Evolutionary conservation across 2,888 invertebrate genomes (phyloP).

Genomic region (Lasioglossum villosulum): DNA sequence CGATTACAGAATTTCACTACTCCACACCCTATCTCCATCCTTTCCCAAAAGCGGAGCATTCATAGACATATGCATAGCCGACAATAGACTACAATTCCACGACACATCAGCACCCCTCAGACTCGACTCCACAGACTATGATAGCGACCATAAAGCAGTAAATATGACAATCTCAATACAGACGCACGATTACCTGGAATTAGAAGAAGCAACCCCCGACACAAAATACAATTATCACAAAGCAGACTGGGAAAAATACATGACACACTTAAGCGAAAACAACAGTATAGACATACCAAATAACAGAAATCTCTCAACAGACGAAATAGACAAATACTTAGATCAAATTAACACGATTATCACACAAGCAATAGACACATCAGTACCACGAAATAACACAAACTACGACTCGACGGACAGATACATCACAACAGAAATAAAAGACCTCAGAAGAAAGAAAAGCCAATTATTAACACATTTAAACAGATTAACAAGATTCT

Average conservation of each 20-base stretch:
- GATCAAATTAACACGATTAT: background rate
- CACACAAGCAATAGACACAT: background rate
- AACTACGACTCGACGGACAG: conserved; percentile 21
- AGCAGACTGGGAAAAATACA: conserved; percentile 13
- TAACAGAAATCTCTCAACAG: conserved; percentile 13
- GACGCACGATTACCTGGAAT: too few species aligned
- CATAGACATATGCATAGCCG: too few species aligned
- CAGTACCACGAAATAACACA: background rate
- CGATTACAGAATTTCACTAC: too few species aligned
- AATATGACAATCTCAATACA: too few species aligned
- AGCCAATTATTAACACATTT: background rate
- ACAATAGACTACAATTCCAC: too few species aligned
- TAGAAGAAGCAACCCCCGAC: too few species aligned
- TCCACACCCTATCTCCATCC: too few species aligned
- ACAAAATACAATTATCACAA: background rate
- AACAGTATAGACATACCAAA: background rate
- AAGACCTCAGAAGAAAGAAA: background rate
- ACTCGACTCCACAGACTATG: too few species aligned
- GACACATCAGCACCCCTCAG: too few species aligned
- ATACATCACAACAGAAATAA: conserved; percentile 11
- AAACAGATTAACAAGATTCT: background rate
- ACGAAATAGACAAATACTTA: conserved; percentile 19
- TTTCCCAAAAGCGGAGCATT: too few species aligned
- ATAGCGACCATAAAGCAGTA: too few species aligned
- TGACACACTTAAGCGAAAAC: background rate